phyloP scores from a whole-genome alignment of 2,797 vertebrate species.

The Cichlasoma orientale region DNA sequence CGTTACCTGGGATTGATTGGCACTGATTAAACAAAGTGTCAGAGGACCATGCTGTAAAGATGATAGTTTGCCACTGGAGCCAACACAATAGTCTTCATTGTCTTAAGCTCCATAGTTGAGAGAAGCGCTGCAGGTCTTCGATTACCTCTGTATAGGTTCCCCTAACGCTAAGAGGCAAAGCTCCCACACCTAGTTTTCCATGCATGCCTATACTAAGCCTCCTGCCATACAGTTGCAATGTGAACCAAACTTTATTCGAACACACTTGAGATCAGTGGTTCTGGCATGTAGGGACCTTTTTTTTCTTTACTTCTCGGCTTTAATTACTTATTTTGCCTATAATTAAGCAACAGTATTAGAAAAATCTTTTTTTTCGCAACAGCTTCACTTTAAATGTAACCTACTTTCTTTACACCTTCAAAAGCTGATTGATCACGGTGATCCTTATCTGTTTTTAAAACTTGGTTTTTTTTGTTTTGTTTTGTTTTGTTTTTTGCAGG shows the following conservation, averaged over 20 bases:
- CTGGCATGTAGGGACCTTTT: not conserved
- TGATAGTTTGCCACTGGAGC: conserved; percentile 42
- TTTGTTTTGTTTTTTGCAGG: not conserved
- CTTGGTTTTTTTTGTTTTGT: too few species aligned
- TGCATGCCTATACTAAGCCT: conserved; percentile 46
- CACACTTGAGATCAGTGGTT: not conserved
- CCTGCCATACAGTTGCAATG: not conserved
- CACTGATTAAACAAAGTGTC: conserved; percentile 35
- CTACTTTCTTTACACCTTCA: not conserved
- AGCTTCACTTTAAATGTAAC: not conserved
- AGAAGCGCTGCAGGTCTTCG: conserved; percentile 63
- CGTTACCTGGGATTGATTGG: conserved; percentile 17
- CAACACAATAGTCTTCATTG: conserved; percentile 69
- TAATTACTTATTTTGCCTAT: not conserved
- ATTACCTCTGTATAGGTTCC: conserved; percentile 65
- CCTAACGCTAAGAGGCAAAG: conserved; percentile 65
- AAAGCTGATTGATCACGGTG: not conserved
- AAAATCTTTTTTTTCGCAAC: not conserved
- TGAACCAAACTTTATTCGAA: conserved; percentile 4
- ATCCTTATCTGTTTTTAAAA: not conserved
- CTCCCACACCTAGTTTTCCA: conserved; percentile 70
- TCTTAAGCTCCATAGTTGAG: conserved; percentile 45
- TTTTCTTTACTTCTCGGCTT: not conserved
- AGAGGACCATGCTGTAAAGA: conserved; percentile 27
- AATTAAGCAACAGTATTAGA: not conserved